Percentiles rank a stretch among this genome's conserved stretches.
These are phyloP conservation scores for Octopus sinensis DNA, from an alignment of 1,140 invertebrate species.

Conservation along the genomic window DNA sequence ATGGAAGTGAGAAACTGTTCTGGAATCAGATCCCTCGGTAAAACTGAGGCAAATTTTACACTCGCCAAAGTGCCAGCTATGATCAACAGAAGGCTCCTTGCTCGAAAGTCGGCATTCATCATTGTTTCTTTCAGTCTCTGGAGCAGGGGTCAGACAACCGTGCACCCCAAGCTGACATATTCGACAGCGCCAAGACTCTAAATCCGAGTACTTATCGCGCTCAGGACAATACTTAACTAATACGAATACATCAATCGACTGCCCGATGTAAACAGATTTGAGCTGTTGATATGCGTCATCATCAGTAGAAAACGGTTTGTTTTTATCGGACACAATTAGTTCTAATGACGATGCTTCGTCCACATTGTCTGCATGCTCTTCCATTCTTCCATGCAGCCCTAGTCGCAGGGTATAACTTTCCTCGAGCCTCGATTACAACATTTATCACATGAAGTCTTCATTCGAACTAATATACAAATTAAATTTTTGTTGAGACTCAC, in stretches of 20 bases:
- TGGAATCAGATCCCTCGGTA: constrained; percentile 11
- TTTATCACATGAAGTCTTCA: too few relatives aligned
- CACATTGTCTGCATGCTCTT: neutral
- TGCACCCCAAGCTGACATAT: neutral
- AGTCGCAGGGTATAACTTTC: too few relatives aligned
- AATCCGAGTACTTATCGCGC: neutral
- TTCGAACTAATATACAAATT: too few relatives aligned
- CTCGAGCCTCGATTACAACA: too few relatives aligned
- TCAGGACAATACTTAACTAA: neutral
- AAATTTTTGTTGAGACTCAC: too few relatives aligned
- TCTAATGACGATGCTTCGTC: constrained; percentile 4
- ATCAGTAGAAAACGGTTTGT: neutral
- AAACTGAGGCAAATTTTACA: constrained; percentile 13
- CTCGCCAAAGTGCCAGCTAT: neutral
- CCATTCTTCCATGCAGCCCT: too few relatives aligned
- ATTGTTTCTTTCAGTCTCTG: neutral
- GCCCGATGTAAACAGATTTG: neutral
- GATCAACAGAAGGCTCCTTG: neutral
- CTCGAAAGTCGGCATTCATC: neutral
- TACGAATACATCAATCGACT: neutral
- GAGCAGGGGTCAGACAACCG: constrained; percentile 1
- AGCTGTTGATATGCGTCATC: neutral
- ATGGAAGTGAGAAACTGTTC: constrained; percentile 2
- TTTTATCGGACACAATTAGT: neutral
- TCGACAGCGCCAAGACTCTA: neutral